Percentiles rank a stretch among this genome's conserved stretches.
phyloP scores from a whole-genome alignment of 2,797 vertebrate species.

The Schizopygopsis pylzovi region DNA sequence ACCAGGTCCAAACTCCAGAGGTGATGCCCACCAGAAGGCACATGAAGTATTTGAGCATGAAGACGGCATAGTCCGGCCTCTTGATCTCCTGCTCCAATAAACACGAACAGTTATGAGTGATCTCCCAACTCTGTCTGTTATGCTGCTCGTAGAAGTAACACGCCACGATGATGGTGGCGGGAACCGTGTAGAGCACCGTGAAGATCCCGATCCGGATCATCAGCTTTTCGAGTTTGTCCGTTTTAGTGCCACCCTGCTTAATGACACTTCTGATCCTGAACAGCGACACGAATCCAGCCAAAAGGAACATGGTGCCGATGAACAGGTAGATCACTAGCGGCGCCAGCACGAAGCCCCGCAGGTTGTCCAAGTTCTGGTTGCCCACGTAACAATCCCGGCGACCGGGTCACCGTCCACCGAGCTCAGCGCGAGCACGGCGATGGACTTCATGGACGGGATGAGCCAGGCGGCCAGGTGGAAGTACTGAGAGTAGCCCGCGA shows the following conservation, averaged over 20 bases:
- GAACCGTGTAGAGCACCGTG: conserved; percentile 96
- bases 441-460: conserved; percentile 92
- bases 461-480: conserved; percentile 95
- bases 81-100: conserved; percentile 85
- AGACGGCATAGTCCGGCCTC: conserved; percentile 94
- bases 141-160: conserved; percentile 99
- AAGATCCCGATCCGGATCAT: conserved; percentile 97
- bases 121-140: conserved; percentile 94
- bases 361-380: conserved; percentile 92
- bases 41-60: conserved; percentile 99
- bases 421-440: conserved; percentile 91
- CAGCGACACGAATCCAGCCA: conserved; percentile 95
- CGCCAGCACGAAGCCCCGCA: conserved; percentile 90
- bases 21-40: conserved; percentile 99
- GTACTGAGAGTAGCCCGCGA: conserved; percentile 91
- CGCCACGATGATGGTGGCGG: conserved; percentile 93
- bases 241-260: conserved; percentile 96
- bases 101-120: conserved; percentile 93
- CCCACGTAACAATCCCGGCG: conserved; percentile 94
- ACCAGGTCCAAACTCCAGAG: conserved; percentile 98
- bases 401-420: conserved; percentile 94
- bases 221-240: conserved; percentile 96
- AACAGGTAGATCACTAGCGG: conserved; percentile 95
- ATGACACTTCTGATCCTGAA: conserved; percentile 97
- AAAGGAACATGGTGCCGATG: conserved; percentile 95